Conservation (phyloP, 2,113 vertebrate species). For the Cyprinodon tularosa region DNA sequence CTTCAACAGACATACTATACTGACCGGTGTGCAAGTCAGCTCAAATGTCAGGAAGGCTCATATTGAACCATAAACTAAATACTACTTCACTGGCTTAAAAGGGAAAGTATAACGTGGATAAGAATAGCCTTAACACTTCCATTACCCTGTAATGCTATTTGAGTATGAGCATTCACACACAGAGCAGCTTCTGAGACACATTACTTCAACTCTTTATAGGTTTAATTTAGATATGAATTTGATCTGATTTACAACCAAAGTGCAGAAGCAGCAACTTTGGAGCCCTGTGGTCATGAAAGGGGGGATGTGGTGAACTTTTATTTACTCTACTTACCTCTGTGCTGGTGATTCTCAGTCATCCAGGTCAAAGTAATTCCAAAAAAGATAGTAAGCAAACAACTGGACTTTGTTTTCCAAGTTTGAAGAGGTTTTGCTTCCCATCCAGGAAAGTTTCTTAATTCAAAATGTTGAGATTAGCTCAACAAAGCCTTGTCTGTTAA, state of each 20-base stretch:
- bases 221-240: too few relatives aligned
- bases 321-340: too few relatives aligned
- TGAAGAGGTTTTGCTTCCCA: too few relatives aligned
- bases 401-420: too few relatives aligned
- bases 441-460: too few relatives aligned
- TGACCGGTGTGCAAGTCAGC: not conserved
- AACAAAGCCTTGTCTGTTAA: not conserved
- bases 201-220: not conserved
- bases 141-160: not conserved
- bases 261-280: not conserved
- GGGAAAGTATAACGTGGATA: conserved; percentile 1
- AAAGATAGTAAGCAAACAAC: too few relatives aligned
- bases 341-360: too few relatives aligned
- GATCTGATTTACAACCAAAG: not conserved
- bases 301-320: not conserved
- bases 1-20: conserved; percentile 20
- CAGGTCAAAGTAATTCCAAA: too few relatives aligned
- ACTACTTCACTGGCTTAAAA: not conserved
- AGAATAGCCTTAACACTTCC: not conserved
- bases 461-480: too few relatives aligned
- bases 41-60: conserved; percentile 6
- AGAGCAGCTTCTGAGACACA: not conserved
- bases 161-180: not conserved
- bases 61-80: conserved; percentile 6
- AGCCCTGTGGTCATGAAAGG: too few relatives aligned